Conservation (phyloP, 2,888 invertebrate genomes). For the Caenorhabditis auriculariae region DNA sequence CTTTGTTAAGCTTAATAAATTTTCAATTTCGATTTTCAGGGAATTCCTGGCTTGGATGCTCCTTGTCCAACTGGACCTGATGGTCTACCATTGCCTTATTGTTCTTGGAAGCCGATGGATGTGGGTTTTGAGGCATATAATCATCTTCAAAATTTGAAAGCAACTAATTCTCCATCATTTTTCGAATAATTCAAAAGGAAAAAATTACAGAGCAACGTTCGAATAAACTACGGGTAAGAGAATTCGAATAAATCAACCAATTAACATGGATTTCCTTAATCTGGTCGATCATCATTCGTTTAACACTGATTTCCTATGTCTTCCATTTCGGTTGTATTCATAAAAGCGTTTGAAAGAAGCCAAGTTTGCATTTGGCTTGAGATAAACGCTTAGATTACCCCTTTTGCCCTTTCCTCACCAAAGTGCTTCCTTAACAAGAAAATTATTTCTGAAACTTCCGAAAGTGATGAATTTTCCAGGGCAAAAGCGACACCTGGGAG, state of each 20-base stretch:
- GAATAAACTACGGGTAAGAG: constrained; percentile 51
- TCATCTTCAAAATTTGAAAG: too few relatives aligned
- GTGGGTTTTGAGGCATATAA: constrained; percentile 28
- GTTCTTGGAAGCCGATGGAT: constrained; percentile 66
- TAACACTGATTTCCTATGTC: not conserved
- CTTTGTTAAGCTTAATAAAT: too few relatives aligned
- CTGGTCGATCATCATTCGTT: too few relatives aligned
- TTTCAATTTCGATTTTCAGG: constrained; percentile 66
- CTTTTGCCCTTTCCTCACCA: too few relatives aligned
- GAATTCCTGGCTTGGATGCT: constrained; percentile 94
- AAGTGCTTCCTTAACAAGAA: too few relatives aligned
- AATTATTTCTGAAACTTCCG: not conserved
- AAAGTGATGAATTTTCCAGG: constrained; percentile 15
- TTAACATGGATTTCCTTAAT: too few relatives aligned
- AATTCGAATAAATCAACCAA: not conserved
- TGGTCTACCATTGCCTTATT: constrained; percentile 91
- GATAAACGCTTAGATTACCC: constrained; percentile 20
- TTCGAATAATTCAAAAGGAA: too few relatives aligned
- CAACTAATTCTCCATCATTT: too few relatives aligned
- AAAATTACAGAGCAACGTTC: constrained; percentile 45
- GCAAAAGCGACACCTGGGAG: constrained; percentile 41
- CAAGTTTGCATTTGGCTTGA: constrained; percentile 23
- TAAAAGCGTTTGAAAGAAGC: constrained; percentile 26
- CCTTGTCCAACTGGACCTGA: constrained; percentile 96
- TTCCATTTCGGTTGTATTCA: too few relatives aligned